These are phyloP conservation scores for Zapornia atra DNA, from an alignment of 2,113 vertebrate genomes.

Conservation along the genomic window DNA sequence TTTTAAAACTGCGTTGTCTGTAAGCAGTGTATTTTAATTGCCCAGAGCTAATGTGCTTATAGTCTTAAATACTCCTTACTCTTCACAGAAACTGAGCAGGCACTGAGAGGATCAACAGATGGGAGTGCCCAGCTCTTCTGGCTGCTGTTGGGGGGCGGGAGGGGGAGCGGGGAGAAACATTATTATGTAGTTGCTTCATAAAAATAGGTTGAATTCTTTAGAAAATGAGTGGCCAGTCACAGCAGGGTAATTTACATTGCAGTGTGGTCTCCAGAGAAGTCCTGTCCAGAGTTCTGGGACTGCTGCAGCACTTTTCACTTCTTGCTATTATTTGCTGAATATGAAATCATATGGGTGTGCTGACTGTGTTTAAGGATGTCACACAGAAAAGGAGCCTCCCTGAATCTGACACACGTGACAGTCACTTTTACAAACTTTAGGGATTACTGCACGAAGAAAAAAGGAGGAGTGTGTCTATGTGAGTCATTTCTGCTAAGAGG, in stretches of 20 bases:
- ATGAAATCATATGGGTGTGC: neutral
- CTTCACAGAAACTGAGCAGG: neutral
- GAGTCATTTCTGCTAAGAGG: neutral
- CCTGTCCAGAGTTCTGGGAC: neutral
- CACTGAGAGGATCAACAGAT: neutral
- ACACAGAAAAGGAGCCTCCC: neutral
- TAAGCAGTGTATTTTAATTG: conserved; percentile 42
- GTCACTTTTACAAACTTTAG: neutral
- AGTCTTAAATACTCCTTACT: neutral
- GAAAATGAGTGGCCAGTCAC: neutral
- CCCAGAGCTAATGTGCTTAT: neutral
- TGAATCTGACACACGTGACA: neutral
- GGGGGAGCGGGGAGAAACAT: too few relatives aligned
- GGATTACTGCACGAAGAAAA: neutral
- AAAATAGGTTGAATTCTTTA: neutral
- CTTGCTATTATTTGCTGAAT: neutral
- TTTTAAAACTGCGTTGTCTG: neutral
- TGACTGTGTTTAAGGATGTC: neutral
- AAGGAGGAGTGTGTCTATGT: neutral
- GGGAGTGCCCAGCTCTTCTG: neutral
- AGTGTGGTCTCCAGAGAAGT: neutral
- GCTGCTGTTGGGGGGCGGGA: neutral
- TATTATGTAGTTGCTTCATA: neutral
- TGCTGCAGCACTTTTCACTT: neutral
- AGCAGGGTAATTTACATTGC: neutral